Conservation (phyloP, 2,888 invertebrate species). For the Conops quadrifasciatus region DNA sequence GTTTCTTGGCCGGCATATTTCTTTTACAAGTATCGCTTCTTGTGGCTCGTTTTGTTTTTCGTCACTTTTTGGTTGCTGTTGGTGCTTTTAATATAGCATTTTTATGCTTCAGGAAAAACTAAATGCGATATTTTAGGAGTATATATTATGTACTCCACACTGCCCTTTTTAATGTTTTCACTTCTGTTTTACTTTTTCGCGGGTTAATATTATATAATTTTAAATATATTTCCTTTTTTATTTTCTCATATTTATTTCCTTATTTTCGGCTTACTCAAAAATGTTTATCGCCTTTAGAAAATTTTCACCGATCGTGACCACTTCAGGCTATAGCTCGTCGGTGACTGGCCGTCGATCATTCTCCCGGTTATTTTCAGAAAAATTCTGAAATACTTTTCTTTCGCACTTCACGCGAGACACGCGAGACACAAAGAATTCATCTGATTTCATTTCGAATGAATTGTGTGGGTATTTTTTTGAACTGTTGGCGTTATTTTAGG, state of each 20-base stretch:
- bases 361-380: constrained; percentile 9
- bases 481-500: background rate
- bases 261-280: background rate
- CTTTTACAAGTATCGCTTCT: background rate
- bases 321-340: background rate
- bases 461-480: constrained; percentile 8
- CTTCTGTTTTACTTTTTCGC: too few relatives aligned
- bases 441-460: constrained; percentile 13
- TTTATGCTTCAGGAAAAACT: too few relatives aligned
- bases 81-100: too few relatives aligned
- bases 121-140: too few relatives aligned
- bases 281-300: background rate
- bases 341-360: constrained; percentile 23
- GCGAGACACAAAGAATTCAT: background rate
- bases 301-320: background rate
- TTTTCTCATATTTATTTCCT: background rate
- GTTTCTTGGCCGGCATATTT: background rate
- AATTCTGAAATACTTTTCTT: constrained; percentile 5
- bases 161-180: too few relatives aligned
- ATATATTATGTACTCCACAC: too few relatives aligned
- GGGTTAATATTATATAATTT: background rate
- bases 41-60: background rate
- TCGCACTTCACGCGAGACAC: background rate
- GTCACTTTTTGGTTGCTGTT: too few relatives aligned
- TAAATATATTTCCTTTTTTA: background rate